Conservation (phyloP, 1,140 invertebrate species). For the Drosophila punjabiensis region DNA sequence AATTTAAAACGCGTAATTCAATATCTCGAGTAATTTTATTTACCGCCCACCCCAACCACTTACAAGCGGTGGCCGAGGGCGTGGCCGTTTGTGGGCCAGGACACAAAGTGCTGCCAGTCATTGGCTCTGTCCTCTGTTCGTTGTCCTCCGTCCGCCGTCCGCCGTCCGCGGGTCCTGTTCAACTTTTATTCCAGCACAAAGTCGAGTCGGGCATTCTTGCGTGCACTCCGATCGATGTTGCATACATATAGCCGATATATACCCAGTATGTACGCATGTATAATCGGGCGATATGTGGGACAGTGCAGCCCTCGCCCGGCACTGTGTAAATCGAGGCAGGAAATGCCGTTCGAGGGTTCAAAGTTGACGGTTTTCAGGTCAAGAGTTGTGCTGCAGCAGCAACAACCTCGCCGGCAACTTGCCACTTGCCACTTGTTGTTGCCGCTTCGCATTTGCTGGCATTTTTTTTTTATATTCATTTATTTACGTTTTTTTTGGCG, state of each 20-base stretch:
- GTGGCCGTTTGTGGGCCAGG: constrained; percentile 11
- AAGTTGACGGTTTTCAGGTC: constrained; percentile 75
- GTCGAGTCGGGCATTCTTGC: constrained; percentile 62
- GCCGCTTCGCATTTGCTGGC: constrained; percentile 15
- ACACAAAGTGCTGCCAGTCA: constrained; percentile 77
- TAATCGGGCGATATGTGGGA: constrained; percentile 48
- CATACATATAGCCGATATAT: constrained; percentile 15
- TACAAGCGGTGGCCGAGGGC: constrained; percentile 30
- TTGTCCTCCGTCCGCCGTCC: neutral
- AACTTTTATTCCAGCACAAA: constrained; percentile 52
- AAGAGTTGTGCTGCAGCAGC: constrained; percentile 52
- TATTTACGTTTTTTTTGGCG: constrained; percentile 19
- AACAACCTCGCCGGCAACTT: constrained; percentile 30
- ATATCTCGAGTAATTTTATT: constrained; percentile 80
- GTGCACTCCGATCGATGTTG: constrained; percentile 52
- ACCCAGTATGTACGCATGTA: neutral
- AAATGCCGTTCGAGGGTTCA: constrained; percentile 71
- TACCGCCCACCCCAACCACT: constrained; percentile 45
- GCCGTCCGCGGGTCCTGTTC: constrained; percentile 55
- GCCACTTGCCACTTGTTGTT: constrained; percentile 65
- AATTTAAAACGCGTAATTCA: constrained; percentile 83
- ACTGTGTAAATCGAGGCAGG: constrained; percentile 78
- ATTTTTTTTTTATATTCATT: constrained; percentile 3
- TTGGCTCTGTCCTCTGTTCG: constrained; percentile 37
- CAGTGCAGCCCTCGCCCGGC: constrained; percentile 14